Conservation (phyloP, 2,888 invertebrate genomes). For the Catocala nupta region DNA sequence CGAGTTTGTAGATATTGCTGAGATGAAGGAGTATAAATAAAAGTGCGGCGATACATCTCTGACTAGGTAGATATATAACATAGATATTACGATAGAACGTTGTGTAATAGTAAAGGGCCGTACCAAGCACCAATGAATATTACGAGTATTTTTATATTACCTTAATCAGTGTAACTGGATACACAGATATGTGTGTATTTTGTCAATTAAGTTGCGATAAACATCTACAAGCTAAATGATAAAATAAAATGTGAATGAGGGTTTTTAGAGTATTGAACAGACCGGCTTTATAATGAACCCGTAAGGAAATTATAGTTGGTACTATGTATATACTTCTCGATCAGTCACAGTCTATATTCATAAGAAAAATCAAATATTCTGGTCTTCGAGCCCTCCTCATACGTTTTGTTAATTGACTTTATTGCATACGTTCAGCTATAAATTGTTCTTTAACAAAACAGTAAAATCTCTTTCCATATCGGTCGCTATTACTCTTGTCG, state of each 20-base stretch:
- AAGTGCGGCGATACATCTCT: slow-evolving; percentile 41
- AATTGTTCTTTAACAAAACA: slow-evolving; percentile 7
- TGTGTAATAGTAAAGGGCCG: slow-evolving; percentile 24
- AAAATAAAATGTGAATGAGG: too few relatives aligned
- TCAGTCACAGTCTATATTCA: too few relatives aligned
- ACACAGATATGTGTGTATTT: not conserved
- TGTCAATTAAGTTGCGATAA: not conserved
- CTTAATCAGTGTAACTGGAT: slow-evolving; percentile 1
- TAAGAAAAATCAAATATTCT: too few relatives aligned
- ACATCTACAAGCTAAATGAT: too few relatives aligned
- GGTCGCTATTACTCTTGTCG: slow-evolving; percentile 9
- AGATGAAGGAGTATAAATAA: slow-evolving; percentile 55
- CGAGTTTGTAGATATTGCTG: slow-evolving; percentile 52
- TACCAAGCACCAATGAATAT: slow-evolving; percentile 13
- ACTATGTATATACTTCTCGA: too few relatives aligned
- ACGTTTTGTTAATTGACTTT: not conserved
- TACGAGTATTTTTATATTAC: slow-evolving; percentile 14
- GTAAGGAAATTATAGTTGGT: too few relatives aligned
- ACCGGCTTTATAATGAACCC: too few relatives aligned
- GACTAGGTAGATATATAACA: slow-evolving; percentile 14
- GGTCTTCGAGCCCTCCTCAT: too few relatives aligned
- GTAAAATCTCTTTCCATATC: slow-evolving; percentile 8
- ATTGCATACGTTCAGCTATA: not conserved
- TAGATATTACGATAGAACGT: slow-evolving; percentile 36
- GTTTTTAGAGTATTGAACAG: too few relatives aligned